These are phyloP conservation scores for Podocnemis expansa DNA, from an alignment of 2,113 vertebrate species.

Conservation along the genomic window DNA sequence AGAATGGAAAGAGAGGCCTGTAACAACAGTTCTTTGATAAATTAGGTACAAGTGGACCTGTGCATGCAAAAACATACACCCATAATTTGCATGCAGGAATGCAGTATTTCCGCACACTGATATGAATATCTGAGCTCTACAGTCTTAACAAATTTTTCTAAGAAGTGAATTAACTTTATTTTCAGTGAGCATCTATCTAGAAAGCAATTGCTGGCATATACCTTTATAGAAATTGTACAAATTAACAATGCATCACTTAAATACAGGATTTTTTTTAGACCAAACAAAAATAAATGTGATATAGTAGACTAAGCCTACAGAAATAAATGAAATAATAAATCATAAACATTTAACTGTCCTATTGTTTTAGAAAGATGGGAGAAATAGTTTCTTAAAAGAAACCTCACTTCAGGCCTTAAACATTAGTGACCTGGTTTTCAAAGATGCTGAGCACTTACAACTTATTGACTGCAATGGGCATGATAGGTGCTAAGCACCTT, in stretches of 20 bases:
- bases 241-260: neutral
- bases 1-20: no score
- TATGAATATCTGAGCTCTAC: neutral
- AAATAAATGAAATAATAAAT: neutral
- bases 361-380: neutral
- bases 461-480: neutral
- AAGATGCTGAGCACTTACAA: rapidly evolving
- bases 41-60: neutral
- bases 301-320: neutral
- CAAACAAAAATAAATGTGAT: neutral
- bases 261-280: conserved; percentile 21
- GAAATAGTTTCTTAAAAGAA: neutral
- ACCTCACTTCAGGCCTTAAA: neutral
- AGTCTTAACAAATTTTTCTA: neutral
- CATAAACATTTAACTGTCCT: neutral
- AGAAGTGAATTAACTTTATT: neutral
- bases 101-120: neutral
- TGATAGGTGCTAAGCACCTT: neutral
- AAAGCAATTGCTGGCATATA: neutral
- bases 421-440: neutral
- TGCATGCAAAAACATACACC: neutral
- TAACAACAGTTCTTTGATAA: neutral
- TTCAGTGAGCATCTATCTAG: neutral
- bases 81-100: neutral
- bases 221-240: neutral